These are phyloP conservation scores for Apolygus lucorum DNA, from an alignment of 1,140 invertebrate species.

Conservation along the genomic window DNA sequence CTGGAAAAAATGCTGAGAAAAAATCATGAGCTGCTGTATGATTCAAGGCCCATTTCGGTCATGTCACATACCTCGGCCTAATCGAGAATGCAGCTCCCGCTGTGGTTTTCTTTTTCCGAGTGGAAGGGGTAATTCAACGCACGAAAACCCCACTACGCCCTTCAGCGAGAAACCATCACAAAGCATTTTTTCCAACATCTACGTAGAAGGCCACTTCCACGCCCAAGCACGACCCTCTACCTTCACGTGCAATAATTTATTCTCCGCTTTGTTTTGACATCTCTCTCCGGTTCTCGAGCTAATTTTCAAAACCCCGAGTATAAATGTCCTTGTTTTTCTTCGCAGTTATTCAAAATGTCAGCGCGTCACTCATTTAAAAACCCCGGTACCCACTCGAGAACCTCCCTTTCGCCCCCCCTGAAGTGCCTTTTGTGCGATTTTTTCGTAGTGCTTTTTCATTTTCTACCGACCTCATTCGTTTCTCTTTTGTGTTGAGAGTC, in stretches of 20 bases:
- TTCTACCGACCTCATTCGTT: neutral
- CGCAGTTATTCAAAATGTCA: slow-evolving; percentile 13
- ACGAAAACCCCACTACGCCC: neutral
- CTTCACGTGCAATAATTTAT: slow-evolving; percentile 10
- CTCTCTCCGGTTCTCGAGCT: neutral
- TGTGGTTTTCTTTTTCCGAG: neutral
- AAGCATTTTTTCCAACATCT: neutral
- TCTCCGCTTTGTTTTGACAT: slow-evolving; percentile 6
- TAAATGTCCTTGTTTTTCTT: neutral
- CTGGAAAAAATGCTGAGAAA: too few relatives aligned
- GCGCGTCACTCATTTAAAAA: slow-evolving; percentile 6
- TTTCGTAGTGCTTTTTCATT: neutral
- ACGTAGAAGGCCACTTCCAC: neutral
- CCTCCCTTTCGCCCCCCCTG: neutral
- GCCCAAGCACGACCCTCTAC: neutral
- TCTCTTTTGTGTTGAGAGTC: neutral
- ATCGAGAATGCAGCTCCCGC: neutral
- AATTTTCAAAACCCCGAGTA: neutral
- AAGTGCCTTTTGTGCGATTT: neutral
- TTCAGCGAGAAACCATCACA: neutral
- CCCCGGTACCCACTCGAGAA: neutral
- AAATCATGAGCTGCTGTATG: too few relatives aligned
- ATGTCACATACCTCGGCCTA: neutral
- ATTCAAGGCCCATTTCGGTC: neutral
- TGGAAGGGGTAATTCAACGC: neutral